Conservation (phyloP, 1,140 invertebrate species). For the Ostrea edulis region DNA sequence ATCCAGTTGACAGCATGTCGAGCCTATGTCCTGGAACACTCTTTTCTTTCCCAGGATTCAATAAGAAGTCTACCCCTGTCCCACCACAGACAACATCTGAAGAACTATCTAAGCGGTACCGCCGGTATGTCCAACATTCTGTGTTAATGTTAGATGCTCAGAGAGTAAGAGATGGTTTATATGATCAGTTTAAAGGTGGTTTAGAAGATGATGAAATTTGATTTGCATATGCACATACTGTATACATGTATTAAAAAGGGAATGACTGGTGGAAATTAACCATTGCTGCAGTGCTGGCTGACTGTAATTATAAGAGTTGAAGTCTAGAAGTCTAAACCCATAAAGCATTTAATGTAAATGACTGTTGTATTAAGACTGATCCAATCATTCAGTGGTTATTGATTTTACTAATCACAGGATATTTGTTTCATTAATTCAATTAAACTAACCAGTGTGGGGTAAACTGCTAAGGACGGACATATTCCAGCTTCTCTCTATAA, state of each 20-base stretch:
- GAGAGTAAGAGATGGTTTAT: background rate
- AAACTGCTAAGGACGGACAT: background rate
- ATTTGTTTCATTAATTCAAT: background rate
- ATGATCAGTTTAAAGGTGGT: no score
- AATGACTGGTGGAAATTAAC: no score
- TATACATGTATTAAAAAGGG: no score
- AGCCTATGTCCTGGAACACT: conserved; percentile 66
- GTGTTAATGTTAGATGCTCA: background rate
- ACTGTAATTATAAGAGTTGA: no score
- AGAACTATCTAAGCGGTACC: conserved; percentile 57
- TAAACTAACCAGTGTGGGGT: background rate
- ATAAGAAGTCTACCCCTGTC: conserved; percentile 63
- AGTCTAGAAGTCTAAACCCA: no score
- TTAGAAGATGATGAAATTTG: no score
- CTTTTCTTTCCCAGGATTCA: conserved; percentile 64
- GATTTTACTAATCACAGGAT: conserved; percentile 18
- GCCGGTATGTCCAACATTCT: conserved; percentile 51
- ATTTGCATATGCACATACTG: no score
- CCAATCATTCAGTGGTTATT: background rate
- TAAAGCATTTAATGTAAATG: background rate
- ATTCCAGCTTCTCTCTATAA: no score
- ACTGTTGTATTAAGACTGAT: background rate
- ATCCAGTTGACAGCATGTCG: conserved; percentile 55
- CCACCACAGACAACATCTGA: conserved; percentile 55
- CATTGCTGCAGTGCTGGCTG: background rate